Evolutionary conservation across 2,113 vertebrate species (phyloP).

Genomic region (Polypterus bichir): DNA sequence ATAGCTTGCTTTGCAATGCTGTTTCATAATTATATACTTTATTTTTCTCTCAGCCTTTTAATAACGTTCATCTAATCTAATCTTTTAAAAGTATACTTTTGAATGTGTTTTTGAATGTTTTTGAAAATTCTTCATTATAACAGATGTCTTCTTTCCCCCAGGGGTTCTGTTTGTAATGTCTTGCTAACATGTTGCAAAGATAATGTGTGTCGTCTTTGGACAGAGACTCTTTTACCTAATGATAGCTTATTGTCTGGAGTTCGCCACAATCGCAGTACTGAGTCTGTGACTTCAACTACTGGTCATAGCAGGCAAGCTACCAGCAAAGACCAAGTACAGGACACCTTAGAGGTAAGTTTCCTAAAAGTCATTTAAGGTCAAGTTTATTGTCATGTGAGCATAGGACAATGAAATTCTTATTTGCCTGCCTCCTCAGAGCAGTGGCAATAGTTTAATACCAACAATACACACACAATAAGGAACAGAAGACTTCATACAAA

Average conservation of each 20-base stretch:
- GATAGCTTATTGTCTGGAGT: conserved; percentile 71
- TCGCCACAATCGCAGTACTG: conserved; percentile 46
- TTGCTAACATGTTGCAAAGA: conserved; percentile 94
- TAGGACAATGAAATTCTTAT: too few relatives aligned
- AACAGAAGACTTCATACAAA: too few relatives aligned
- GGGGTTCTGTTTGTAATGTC: conserved; percentile 83
- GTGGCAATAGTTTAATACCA: too few relatives aligned
- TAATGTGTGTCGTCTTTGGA: conserved; percentile 92
- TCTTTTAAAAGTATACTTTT: too few relatives aligned
- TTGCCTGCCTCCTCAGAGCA: too few relatives aligned
- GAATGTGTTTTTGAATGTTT: background rate
- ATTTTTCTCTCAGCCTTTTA: too few relatives aligned
- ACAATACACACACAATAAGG: too few relatives aligned
- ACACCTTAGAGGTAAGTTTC: conserved; percentile 62
- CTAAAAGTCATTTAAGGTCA: background rate
- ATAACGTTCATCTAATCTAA: too few relatives aligned
- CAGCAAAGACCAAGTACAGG: conserved; percentile 54
- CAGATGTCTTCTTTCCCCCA: conserved; percentile 32
- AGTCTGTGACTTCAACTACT: conserved; percentile 39
- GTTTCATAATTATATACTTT: too few relatives aligned
- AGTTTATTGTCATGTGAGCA: background rate
- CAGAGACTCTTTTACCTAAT: conserved; percentile 86
- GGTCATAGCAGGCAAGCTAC: conserved; percentile 59
- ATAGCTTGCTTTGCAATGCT: too few relatives aligned
- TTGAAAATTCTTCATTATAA: background rate